Conservation (phyloP, 2,113 vertebrate genomes). For the Haemorhous mexicanus region DNA sequence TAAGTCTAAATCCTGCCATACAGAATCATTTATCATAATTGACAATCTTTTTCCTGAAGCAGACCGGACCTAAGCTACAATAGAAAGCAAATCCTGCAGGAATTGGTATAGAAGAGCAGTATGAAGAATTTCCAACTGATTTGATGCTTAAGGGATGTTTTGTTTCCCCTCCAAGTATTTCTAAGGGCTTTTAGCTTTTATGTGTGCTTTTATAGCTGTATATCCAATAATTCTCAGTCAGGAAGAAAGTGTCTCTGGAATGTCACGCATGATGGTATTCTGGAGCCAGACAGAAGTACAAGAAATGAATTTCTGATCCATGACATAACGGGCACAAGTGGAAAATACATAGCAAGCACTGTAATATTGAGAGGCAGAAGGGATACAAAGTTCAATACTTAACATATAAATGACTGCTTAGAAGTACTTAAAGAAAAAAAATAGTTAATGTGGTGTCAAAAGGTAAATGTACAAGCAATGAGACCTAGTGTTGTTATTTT, state of each 20-base stretch:
- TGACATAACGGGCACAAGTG: conserved; percentile 4
- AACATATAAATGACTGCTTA: conserved; percentile 25
- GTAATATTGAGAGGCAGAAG: background rate
- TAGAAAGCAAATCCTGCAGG: background rate
- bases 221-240: conserved; percentile 7
- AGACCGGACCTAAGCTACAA: background rate
- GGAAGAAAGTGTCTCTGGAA: background rate
- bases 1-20: background rate
- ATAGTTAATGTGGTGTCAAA: background rate
- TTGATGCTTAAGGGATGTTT: background rate
- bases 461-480: background rate
- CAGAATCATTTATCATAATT: background rate
- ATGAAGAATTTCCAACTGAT: conserved; percentile 1
- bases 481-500: background rate
- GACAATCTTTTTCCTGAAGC: conserved; percentile 3
- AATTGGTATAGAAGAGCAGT: background rate
- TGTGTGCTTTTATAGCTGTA: background rate
- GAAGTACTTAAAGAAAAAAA: conserved; percentile 10
- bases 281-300: background rate
- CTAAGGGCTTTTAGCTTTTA: conserved; percentile 37
- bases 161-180: conserved; percentile 26
- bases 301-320: conserved; percentile 11
- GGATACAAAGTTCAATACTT: background rate
- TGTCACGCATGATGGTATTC: background rate
- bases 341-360: background rate